Evolutionary conservation across 2,888 invertebrate genomes (phyloP).

Genomic region (Mimas tiliae): DNA sequence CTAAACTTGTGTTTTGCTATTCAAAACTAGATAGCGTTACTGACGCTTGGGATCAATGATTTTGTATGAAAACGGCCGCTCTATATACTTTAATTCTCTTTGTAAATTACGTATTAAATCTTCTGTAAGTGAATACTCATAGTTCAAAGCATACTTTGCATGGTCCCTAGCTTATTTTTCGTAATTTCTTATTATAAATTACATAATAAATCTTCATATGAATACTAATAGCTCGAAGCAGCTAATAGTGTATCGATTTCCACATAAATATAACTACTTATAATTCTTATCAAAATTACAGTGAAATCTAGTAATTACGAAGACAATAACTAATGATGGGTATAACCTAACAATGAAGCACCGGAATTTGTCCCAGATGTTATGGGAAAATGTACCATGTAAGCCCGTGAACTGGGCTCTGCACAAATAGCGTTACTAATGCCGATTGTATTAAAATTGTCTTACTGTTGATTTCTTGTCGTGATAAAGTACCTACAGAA

Average conservation of each 20-base stretch:
- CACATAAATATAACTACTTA: background rate
- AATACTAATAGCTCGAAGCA: too few relatives aligned
- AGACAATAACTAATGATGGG: constrained; percentile 40
- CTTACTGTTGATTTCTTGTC: constrained; percentile 17
- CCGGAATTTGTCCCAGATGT: constrained; percentile 50
- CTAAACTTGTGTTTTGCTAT: too few relatives aligned
- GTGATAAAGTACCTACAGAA: background rate
- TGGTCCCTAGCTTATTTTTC: too few relatives aligned
- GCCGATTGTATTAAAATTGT: constrained; percentile 15
- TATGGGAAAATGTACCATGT: constrained; percentile 50
- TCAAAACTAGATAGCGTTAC: too few relatives aligned
- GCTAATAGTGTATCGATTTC: constrained; percentile 4
- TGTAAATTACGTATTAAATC: too few relatives aligned
- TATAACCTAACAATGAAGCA: constrained; percentile 47
- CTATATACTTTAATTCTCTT: too few relatives aligned
- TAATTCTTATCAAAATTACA: constrained; percentile 13
- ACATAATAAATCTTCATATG: too few relatives aligned
- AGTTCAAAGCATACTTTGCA: too few relatives aligned
- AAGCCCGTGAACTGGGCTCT: background rate
- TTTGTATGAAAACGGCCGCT: too few relatives aligned
- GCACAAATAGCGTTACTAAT: constrained; percentile 4
- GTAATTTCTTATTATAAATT: background rate
- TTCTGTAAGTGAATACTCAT: too few relatives aligned
- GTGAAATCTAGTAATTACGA: constrained; percentile 11
- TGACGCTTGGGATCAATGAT: too few relatives aligned